Conservation (phyloP, 2,113 vertebrate species). For the Nyctereutes procyonoides region DNA sequence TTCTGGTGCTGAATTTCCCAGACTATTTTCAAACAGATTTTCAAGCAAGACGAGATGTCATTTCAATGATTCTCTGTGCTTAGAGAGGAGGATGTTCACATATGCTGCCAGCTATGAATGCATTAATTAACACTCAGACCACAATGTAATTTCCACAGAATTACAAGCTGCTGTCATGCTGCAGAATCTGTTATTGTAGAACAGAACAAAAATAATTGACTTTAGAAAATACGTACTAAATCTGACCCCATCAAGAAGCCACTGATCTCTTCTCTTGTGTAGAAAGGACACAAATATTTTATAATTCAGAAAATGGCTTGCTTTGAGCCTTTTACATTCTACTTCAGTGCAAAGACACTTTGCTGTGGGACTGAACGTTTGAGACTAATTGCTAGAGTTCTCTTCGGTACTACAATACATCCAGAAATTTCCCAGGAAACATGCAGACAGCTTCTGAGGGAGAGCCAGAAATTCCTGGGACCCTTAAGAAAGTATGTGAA, state of each 20-base stretch:
- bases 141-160: constrained; percentile 16
- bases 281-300: background rate
- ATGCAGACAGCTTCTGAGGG: background rate
- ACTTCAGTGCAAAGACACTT: background rate
- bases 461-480: background rate
- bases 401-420: background rate
- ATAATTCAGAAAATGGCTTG: background rate
- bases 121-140: constrained; percentile 65
- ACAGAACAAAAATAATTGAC: constrained; percentile 34
- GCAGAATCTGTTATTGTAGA: background rate
- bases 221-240: constrained; percentile 19
- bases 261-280: background rate
- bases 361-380: background rate
- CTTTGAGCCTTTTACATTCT: background rate
- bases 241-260: background rate
- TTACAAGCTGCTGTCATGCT: background rate
- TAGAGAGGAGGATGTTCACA: background rate
- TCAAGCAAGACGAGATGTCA: constrained; percentile 49
- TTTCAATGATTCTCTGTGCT: background rate
- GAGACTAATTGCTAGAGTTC: background rate
- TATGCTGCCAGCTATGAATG: background rate
- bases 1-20: background rate
- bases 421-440: background rate
- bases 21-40: constrained; percentile 26
- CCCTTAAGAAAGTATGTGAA: background rate